Evolutionary conservation across 2,888 invertebrate species (phyloP), one percentile per base, ranked within the genome.

Genomic region (Pterostichus madidus): DNA sequence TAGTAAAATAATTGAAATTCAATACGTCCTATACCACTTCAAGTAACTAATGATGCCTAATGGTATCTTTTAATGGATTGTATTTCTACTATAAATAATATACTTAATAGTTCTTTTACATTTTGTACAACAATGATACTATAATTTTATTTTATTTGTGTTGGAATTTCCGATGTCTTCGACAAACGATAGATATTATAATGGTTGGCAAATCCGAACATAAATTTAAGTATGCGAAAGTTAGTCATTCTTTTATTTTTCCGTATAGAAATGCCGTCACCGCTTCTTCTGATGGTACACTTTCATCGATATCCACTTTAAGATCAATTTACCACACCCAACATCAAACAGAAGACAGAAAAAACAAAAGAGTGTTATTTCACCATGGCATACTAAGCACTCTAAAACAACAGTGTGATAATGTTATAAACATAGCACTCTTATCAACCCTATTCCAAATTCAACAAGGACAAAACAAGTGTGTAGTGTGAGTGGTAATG

Each of bases 341-440:
- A 39, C 39, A 3, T 3, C 39, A 7, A 8, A 8, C 39, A 39
- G 39, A 39, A 39, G 39, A 39, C 24, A 1, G 24, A 24, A 24
- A 3, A 24, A 24, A 24, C 3, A 24, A 3, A 24, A 24, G 24
- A 24, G 24, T 24, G 24, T 24, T 24, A 39, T 7, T n/a, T 39
- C 39, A 39, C 5, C 3, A 39, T 39, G 39, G 39, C 39, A 0
- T 39, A 8, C 39, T 39, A 39, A 59, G 24, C 59, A 53, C 17
- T 59, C 15, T 56, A 6, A 24, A 24, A 24, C 2, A 24, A 24
- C 8, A 39, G 39, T 39, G 39, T 39, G 24, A 24, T 59, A 59
- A 24, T 59, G 59, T 59, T 24, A 59, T 59, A 24, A 59, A 7
- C 59, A 59, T 59, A 56, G 53, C 59, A 53, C 59, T 24, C 24